Base-by-base conservation (phyloP, 2,888 invertebrate genomes). In the Troilus luridus region DNA sequence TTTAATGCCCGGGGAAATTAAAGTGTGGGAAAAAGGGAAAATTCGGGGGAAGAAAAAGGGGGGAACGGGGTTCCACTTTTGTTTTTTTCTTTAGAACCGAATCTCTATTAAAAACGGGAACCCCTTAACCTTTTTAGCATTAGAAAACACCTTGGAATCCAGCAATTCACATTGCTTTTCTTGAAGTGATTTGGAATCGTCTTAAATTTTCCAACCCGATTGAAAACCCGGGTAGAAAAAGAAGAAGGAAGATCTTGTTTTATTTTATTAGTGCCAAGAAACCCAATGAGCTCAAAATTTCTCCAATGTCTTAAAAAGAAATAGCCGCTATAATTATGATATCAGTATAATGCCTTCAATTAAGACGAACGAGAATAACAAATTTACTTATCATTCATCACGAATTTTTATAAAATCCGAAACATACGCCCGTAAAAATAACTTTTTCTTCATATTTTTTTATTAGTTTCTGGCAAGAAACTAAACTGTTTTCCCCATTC, bases 91-190 rank as follows among this genome's bases (percentile, higher is more conserved):
- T 17, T 24, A 67, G 67, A 24, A 24, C 0, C 14, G 67, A 7
- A 24, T 24, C 67, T 67, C 24, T 67, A 77, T 77, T 41, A 77
- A 77, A 77, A 77, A 77, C 1, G 2, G 27, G 41, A 41, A 41
- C 17, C 7, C 9, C 41, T 14, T 24, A 9, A 5, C 27, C 17
- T 77, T 77, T 19, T 77, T 17, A 77, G 41, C 27, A 77, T 77
- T 77, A 77, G 72, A 41, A 77, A 41, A 41, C 72, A 27, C 72
- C 27, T 77, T 17, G 72, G 72, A 77, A 77, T 77, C 21, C 72
- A 8, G 27, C 41, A 77, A 77, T 27, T 41, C 41, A 41, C 24
- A 41, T 77, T 77, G 27, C 72, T 77, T 19, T 41, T 77, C 19
- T 77, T 77, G 17, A 77, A 41, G 17, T 77, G 17, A 19, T 19